Percentiles rank a stretch among this genome's conserved stretches.
These are phyloP conservation scores for Drosophila sp. DNA, from an alignment of 1,140 invertebrate species.

Conservation along the genomic window DNA sequence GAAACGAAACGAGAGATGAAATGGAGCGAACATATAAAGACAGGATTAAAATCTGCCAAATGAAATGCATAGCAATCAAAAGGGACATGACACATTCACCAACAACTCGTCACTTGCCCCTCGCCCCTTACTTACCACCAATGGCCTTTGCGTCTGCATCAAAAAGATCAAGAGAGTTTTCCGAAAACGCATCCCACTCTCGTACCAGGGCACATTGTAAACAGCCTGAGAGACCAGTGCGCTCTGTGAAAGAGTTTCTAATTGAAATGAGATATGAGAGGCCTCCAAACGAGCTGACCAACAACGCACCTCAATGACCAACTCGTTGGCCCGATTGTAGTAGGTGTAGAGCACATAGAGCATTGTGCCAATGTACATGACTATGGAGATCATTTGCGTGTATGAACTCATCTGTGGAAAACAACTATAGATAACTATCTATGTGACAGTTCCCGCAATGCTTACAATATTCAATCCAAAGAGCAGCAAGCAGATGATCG, in stretches of 20 bases:
- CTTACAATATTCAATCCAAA: constrained; percentile 80
- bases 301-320: constrained; percentile 62
- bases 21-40: constrained; percentile 70
- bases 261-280: constrained; percentile 7
- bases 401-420: constrained; percentile 45
- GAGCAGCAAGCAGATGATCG: constrained; percentile 67
- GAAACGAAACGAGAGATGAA: constrained; percentile 55
- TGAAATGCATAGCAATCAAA: constrained; percentile 49
- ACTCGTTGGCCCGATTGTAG: constrained; percentile 78
- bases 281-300: background rate
- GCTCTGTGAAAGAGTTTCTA: constrained; percentile 39
- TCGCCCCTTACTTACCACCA: constrained; percentile 62
- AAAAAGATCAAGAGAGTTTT: constrained; percentile 73
- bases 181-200: constrained; percentile 56
- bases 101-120: background rate
- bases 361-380: constrained; percentile 80
- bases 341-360: constrained; percentile 78
- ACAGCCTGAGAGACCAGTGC: constrained; percentile 54
- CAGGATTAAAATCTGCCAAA: constrained; percentile 70
- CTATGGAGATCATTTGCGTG: constrained; percentile 60
- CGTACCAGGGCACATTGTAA: constrained; percentile 68
- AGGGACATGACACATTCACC: background rate
- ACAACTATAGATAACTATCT: too few species aligned
- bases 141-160: constrained; percentile 68
- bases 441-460: too few species aligned